A percentile compares a stretch with the other conserved stretches of the same genome.
phyloP scores from a whole-genome alignment of 2,113 vertebrate genomes.

The Rhynchopsitta pachyrhyncha region DNA sequence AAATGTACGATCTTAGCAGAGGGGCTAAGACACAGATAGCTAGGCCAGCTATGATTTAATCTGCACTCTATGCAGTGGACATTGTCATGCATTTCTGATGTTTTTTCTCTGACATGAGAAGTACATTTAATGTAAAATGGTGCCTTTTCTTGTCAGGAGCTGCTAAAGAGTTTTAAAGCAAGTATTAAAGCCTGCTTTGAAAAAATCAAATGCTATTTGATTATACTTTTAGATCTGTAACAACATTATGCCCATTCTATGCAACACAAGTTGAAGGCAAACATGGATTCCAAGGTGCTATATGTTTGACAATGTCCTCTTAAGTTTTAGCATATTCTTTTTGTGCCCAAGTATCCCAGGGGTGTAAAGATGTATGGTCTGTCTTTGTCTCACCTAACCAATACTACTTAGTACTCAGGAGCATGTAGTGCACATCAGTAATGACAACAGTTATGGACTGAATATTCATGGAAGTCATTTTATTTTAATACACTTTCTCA shows the following conservation, averaged over 20 bases:
- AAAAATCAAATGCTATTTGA: not conserved
- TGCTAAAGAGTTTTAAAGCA: conserved; percentile 27
- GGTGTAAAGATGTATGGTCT: not conserved
- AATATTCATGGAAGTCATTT: not conserved
- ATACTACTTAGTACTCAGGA: not conserved
- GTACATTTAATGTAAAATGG: not conserved
- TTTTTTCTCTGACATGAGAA: not conserved
- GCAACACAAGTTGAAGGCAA: not conserved
- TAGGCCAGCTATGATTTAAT: not conserved
- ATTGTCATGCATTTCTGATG: not conserved
- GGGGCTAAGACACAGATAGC: not conserved
- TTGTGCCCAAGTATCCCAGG: not conserved
- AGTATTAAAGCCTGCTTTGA: not conserved
- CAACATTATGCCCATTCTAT: not conserved
- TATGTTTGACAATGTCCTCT: not conserved
- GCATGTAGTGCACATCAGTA: not conserved
- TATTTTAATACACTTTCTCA: not conserved
- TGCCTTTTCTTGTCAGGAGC: not conserved
- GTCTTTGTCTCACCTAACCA: not conserved
- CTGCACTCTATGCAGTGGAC: not conserved
- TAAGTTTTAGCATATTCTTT: conserved; percentile 19
- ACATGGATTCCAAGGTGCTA: not conserved
- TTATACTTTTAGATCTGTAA: not conserved
- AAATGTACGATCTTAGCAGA: not conserved
- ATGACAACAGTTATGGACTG: not conserved